phyloP scores from a whole-genome alignment of 2,888 invertebrate genomes.

The Pyrgus malvae region DNA sequence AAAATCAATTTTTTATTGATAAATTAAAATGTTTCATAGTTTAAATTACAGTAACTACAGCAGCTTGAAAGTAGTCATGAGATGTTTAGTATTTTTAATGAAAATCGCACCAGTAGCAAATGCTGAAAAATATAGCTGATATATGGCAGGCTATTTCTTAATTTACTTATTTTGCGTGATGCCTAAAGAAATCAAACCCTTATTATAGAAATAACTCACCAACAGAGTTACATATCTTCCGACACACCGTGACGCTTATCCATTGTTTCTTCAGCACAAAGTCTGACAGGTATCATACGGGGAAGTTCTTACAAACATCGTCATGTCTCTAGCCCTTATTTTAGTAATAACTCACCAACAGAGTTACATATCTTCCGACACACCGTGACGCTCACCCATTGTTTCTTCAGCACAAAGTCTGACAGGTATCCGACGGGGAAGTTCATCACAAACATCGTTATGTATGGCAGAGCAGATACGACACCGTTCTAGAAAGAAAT shows the following conservation, averaged over 20 bases:
- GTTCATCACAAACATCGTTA: conserved; percentile 83
- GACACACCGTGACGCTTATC: conserved; percentile 65
- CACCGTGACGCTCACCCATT: conserved; percentile 62
- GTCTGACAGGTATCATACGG: too few relatives aligned
- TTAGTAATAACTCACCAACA: conserved; percentile 37
- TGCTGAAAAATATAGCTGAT: too few relatives aligned
- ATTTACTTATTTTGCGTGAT: too few relatives aligned
- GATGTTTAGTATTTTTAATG: too few relatives aligned
- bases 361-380: conserved; percentile 57
- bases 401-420: conserved; percentile 74
- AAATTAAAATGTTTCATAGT: too few relatives aligned
- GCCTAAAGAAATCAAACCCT: too few relatives aligned
- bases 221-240: conserved; percentile 46
- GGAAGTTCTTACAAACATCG: too few relatives aligned
- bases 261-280: conserved; percentile 37
- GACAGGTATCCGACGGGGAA: conserved; percentile 54
- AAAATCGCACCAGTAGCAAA: too few relatives aligned
- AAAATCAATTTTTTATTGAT: too few relatives aligned
- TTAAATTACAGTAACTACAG: too few relatives aligned
- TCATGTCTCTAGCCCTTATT: neutral
- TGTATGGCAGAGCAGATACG: conserved; percentile 85
- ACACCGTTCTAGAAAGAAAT: conserved; percentile 74
- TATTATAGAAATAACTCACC: conserved; percentile 33
- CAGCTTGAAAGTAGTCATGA: too few relatives aligned
- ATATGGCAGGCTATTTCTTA: too few relatives aligned